Evolutionary conservation across 2,888 invertebrate species (phyloP).

Genomic region (Seladonia tumulorum): DNA sequence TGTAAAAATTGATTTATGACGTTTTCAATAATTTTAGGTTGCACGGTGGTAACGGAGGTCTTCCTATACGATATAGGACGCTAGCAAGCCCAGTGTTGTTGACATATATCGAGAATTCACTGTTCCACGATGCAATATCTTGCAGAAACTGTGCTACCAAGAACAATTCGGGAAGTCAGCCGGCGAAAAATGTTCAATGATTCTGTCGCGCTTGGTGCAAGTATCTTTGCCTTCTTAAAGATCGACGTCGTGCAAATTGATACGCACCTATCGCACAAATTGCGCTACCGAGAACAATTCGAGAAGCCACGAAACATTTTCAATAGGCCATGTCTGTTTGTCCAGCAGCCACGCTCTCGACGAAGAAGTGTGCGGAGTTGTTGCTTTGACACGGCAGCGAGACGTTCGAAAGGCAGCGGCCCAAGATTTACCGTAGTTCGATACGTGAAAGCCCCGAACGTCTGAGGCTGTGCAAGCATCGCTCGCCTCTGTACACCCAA

Average conservation of each 20-base stretch:
- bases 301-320: neutral
- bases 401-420: slow-evolving; percentile 39
- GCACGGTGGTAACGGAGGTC: too few relatives aligned
- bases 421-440: slow-evolving; percentile 60
- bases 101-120: too few relatives aligned
- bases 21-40: too few relatives aligned
- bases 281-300: neutral
- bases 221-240: too few relatives aligned
- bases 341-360: neutral
- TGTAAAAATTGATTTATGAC: too few relatives aligned
- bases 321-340: neutral
- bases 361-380: slow-evolving; percentile 12
- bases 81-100: too few relatives aligned
- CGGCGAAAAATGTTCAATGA: too few relatives aligned
- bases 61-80: too few relatives aligned
- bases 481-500: slow-evolving; percentile 31
- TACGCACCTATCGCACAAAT: neutral
- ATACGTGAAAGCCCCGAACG: slow-evolving; percentile 66
- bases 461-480: slow-evolving; percentile 40
- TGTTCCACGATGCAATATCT: too few relatives aligned
- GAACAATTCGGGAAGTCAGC: too few relatives aligned
- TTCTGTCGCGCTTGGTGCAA: too few relatives aligned
- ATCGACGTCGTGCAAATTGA: neutral
- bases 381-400: slow-evolving; percentile 27
- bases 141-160: too few relatives aligned